Base-by-base conservation (phyloP, 2,888 invertebrate species). In the Rhamphomyia laevipes region DNA sequence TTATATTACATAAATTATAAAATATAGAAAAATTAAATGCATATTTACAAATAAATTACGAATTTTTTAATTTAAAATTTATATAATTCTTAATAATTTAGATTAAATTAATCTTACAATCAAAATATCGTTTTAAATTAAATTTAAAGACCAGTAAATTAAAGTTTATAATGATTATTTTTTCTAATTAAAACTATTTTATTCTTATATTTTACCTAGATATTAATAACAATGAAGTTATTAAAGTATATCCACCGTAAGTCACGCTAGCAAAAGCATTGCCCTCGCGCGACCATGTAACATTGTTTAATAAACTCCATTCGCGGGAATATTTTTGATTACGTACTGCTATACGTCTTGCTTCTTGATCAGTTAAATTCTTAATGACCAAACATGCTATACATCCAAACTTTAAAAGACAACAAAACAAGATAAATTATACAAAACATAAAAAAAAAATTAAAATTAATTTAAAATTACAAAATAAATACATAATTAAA, bases 251-350 rank as follows among this genome's bases (percentile, higher is more conserved):
- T 18, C 57, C 57, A 42, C 59, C 59, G 49, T 56, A 58, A 6
- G 58, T 58, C n/a, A 58, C 49, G 53, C 56, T 57, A 12, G 57
- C 57, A 53, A 58, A 58, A 42, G 59, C 56, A 48, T 55, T 57
- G 35, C 59, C 56, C 46, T 55, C 54, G 13, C 52, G 37, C 35
- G 56, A 56, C 57, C 57, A 58, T 18, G 56, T 56, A 16, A 58
- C 46, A 54, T 56, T 58, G 18, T 51, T 51, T 9, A 58, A 40
- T 12, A 58, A 37, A 18, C 54, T 46, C 57, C 57, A 58, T 54
- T 58, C 57, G 23, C 52, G 45, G 2, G 54, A 52, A 37, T 44
- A 52, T 47, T 59, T 59, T 49, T 57, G 59, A 48, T 57, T 56
- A n/a, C 54, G 46, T 16, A 54, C 11, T 10, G 53, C 53, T 10